phyloP scores from a whole-genome alignment of 2,888 invertebrate genomes.

The Himalopsyche japonica region DNA sequence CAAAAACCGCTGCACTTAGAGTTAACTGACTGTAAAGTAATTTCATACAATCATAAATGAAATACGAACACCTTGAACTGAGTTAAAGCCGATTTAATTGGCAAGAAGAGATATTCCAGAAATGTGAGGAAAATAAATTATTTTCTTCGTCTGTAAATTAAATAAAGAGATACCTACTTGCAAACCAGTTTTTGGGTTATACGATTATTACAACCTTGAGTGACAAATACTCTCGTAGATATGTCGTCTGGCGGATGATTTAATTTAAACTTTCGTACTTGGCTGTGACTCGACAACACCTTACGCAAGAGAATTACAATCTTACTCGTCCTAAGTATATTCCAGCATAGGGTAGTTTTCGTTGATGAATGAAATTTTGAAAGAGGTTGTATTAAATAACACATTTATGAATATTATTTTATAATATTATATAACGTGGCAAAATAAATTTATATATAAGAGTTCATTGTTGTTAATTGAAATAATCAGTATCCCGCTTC shows the following conservation, averaged over 20 bases:
- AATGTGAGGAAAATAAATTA: background rate
- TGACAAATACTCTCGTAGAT: background rate
- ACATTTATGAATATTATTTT: background rate
- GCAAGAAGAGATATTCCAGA: background rate
- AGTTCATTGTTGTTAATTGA: too few relatives aligned
- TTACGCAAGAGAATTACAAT: conserved; percentile 2
- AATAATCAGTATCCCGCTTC: too few relatives aligned
- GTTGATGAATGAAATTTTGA: background rate
- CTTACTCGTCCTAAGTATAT: background rate
- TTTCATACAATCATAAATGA: too few relatives aligned
- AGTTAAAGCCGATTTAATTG: too few relatives aligned
- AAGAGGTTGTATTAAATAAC: background rate
- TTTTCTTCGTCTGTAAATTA: background rate
- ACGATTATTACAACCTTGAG: background rate
- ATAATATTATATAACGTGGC: background rate
- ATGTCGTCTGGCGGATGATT: conserved; percentile 12
- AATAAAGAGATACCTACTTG: background rate
- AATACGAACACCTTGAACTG: too few relatives aligned
- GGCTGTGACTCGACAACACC: conserved; percentile 3
- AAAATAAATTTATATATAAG: background rate
- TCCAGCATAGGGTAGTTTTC: background rate
- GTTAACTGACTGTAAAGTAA: too few relatives aligned
- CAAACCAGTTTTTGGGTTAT: background rate
- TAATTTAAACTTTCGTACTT: conserved; percentile 28
- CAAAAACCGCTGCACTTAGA: too few relatives aligned